Conservation (phyloP, 2,888 invertebrate species). For the Drosophila ezoana region DNA sequence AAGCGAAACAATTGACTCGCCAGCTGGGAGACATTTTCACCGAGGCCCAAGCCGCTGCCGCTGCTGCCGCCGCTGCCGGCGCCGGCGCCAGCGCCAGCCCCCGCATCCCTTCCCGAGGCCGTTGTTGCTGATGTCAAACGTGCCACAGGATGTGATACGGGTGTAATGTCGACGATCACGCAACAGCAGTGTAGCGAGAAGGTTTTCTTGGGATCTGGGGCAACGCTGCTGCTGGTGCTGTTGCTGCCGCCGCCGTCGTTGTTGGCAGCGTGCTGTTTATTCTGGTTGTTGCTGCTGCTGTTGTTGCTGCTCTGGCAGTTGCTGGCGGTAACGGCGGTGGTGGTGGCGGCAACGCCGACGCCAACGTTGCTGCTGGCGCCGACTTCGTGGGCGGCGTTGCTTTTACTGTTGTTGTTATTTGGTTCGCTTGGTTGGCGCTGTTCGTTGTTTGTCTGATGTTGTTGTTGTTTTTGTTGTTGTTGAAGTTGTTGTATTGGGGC, state of each 20-base stretch:
- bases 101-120: conserved; percentile 85
- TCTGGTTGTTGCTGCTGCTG: conserved; percentile 9
- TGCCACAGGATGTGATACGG: conserved; percentile 84
- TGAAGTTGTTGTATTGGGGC: conserved; percentile 84
- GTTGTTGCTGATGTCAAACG: conserved; percentile 85
- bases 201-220: conserved; percentile 85
- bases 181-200: conserved; percentile 86
- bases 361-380: conserved; percentile 17
- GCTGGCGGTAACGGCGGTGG: conserved; percentile 5
- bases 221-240: conserved; percentile 64
- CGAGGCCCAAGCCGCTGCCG: conserved; percentile 78
- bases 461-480: conserved; percentile 81
- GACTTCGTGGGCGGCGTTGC: conserved; percentile 30
- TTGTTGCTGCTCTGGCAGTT: conserved; percentile 37
- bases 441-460: conserved; percentile 62
- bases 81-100: conserved; percentile 78
- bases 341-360: conserved; percentile 10
- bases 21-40: conserved; percentile 83
- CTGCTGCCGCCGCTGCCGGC: conserved; percentile 76
- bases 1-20: conserved; percentile 84
- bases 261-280: conserved; percentile 8
- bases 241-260: conserved; percentile 53
- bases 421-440: conserved; percentile 28
- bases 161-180: conserved; percentile 86
- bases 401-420: conserved; percentile 40